Evolutionary conservation across 2,797 vertebrate genomes (phyloP).

Genomic region (Erpetoichthys calabaricus): DNA sequence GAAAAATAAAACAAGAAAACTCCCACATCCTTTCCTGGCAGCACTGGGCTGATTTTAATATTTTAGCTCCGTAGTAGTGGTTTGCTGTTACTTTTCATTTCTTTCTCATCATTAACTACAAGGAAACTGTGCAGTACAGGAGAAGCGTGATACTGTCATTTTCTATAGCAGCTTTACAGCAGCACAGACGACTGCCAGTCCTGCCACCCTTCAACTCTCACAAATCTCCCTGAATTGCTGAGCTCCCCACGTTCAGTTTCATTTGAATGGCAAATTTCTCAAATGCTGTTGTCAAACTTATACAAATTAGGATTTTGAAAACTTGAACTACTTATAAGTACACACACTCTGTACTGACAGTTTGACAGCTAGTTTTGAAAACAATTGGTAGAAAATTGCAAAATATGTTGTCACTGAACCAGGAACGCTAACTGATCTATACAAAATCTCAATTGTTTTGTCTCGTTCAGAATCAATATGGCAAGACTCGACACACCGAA

Average conservation of each 20-base stretch:
- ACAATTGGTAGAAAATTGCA: conserved; percentile 55
- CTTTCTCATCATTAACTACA: conserved; percentile 65
- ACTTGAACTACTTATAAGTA: conserved; percentile 48
- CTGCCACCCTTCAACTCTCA: too few relatives aligned
- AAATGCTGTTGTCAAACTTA: conserved; percentile 44
- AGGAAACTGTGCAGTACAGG: conserved; percentile 47
- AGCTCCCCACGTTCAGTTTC: conserved; percentile 38
- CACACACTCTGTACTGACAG: conserved; percentile 48
- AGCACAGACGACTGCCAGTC: too few relatives aligned
- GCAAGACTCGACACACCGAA: too few relatives aligned
- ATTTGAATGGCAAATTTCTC: conserved; percentile 66
- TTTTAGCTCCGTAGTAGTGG: too few relatives aligned
- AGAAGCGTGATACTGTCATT: conserved; percentile 46
- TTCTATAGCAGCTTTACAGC: conserved; percentile 11
- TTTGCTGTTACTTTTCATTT: conserved; percentile 8
- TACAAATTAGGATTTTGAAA: conserved; percentile 19
- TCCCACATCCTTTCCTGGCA: too few relatives aligned
- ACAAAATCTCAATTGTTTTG: too few relatives aligned
- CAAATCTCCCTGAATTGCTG: conserved; percentile 21
- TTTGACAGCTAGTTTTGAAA: conserved; percentile 51
- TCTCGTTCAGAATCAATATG: too few relatives aligned
- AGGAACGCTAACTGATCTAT: too few relatives aligned
- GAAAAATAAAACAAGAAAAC: too few relatives aligned
- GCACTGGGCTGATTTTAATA: too few relatives aligned
- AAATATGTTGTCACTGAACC: conserved; percentile 52